Evolutionary conservation across 2,888 invertebrate species (phyloP), one percentile per base, ranked within the genome.

Genomic region (Stenodera caucasica): DNA sequence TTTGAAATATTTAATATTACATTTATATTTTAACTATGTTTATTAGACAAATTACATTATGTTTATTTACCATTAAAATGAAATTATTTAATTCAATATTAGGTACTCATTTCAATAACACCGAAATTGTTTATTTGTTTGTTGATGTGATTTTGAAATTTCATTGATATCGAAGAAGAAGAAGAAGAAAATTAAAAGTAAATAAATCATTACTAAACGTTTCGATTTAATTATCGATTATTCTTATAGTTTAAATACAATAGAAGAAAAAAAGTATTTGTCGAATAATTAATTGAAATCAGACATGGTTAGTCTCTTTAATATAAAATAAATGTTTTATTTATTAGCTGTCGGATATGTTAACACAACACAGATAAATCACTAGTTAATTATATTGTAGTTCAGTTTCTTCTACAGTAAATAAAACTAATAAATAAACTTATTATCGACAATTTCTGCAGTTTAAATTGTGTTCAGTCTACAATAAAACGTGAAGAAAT

Each of bases 1-100:
- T 49, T 54, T 52, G 49, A 58, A 61, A 58, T 58, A 61, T 61
- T 61, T 61, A 61, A 61, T 61, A 55, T 61, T 37, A 49, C 55
- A 55, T 51, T 18, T 61, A 55, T 33, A 52, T 61, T 61, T 58
- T 54, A 52, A 49, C 49, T 53, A 33, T 53, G 54, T 50, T 14
- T 21, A 21, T 9, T n/a, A 54, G 33, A 58, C 58, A 62, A 58
- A 62, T 58, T 56, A 59, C 50, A 57, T 50, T 32, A n/a, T 29
- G 54, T 54, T 59, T 61, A 56, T 61, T 61, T 61, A 21, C 54
- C 45, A 49, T n/a, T n/a, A n/a, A n/a, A 49, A 29, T 4, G 21
- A 49, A 62, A 62, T 58, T 58, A 53, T 62, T 55, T 62, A 58
- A 58, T 62, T 55, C 50, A 49, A 61, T 61, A 53, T 58, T 11